These are phyloP conservation scores for Petaurus breviceps DNA, from an alignment of 2,113 vertebrate genomes.

Conservation along the genomic window DNA sequence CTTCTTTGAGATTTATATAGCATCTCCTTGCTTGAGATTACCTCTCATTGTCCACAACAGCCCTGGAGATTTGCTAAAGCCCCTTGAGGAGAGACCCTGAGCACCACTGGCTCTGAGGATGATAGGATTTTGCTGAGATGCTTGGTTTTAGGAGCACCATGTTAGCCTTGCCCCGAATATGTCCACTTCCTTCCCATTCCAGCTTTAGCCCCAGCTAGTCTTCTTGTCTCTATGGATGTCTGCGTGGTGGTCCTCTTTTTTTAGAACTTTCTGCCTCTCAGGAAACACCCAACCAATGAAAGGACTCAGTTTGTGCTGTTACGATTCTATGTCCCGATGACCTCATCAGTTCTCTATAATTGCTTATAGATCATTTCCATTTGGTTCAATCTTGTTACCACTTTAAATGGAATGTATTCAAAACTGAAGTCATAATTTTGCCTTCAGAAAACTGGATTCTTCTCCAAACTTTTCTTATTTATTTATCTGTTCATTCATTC, in stretches of 20 bases:
- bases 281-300: neutral
- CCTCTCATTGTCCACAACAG: neutral
- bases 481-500: too few species aligned
- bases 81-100: neutral
- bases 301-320: neutral
- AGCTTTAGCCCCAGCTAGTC: neutral
- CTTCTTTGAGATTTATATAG: neutral
- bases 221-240: too few species aligned
- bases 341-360: neutral
- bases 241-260: neutral
- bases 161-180: neutral
- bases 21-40: too few species aligned
- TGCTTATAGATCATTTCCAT: neutral
- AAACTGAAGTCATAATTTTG: neutral
- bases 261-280: neutral
- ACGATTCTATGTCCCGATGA: neutral
- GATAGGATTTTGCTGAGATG: too few species aligned
- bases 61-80: neutral
- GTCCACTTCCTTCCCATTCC: neutral
- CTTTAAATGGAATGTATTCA: neutral
- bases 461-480: neutral
- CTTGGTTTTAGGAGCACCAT: too few species aligned
- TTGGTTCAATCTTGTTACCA: neutral
- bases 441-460: neutral
- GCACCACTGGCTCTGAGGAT: neutral